A percentile compares a stretch with the other conserved stretches of the same genome.
phyloP scores from a whole-genome alignment of 2,113 vertebrate genomes.

The Forbesichthys papilliferus region DNA sequence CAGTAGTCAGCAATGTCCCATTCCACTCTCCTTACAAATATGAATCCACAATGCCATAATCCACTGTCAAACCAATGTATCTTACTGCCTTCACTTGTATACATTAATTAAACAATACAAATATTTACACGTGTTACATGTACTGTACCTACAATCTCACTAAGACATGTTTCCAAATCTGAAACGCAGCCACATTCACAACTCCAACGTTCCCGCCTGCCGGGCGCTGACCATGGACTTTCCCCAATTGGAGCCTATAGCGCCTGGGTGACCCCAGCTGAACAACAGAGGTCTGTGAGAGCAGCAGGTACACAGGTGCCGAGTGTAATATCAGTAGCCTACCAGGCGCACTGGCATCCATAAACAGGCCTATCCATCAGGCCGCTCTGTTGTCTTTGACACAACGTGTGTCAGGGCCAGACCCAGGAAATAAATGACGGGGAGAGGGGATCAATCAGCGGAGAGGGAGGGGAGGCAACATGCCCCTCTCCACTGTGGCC shows the following conservation, averaged over 20 bases:
- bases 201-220: constrained; percentile 51
- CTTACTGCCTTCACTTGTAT: neutral
- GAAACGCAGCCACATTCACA: constrained; percentile 57
- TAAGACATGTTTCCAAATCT: constrained; percentile 13
- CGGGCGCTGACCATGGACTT: constrained; percentile 57
- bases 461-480: constrained; percentile 61
- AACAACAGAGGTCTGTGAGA: constrained; percentile 56
- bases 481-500: constrained; percentile 63
- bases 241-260: constrained; percentile 48
- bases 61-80: neutral
- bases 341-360: constrained; percentile 74
- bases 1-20: constrained; percentile 79
- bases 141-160: constrained; percentile 1
- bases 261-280: constrained; percentile 61
- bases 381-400: constrained; percentile 70
- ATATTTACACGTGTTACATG: neutral
- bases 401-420: constrained; percentile 62
- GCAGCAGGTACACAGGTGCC: constrained; percentile 77
- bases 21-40: constrained; percentile 76
- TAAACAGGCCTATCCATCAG: constrained; percentile 79
- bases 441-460: constrained; percentile 76
- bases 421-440: constrained; percentile 76
- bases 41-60: constrained; percentile 11
- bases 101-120: constrained; percentile 4
- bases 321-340: constrained; percentile 75